phyloP scores from a whole-genome alignment of 1,140 invertebrate species.

The Zaprionus kolodkinae region DNA sequence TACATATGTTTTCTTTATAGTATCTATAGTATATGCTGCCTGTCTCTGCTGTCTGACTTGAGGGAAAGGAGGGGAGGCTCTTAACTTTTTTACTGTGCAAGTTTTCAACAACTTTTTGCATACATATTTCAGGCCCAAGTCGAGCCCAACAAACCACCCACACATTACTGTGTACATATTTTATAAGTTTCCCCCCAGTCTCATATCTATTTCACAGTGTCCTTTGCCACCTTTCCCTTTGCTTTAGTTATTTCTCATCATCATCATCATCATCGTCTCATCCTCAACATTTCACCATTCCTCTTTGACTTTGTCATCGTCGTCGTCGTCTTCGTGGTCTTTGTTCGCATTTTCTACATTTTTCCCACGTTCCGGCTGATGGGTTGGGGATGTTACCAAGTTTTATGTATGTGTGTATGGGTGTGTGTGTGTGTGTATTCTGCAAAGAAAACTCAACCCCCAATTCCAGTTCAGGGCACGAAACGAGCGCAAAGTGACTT shows the following conservation, averaged over 20 bases:
- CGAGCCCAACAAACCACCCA: slow-evolving; percentile 25
- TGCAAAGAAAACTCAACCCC: slow-evolving; percentile 39
- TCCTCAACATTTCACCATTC: slow-evolving; percentile 42
- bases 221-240: slow-evolving; percentile 28
- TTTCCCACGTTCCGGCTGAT: slow-evolving; percentile 56
- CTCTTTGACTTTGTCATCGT: slow-evolving; percentile 35
- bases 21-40: slow-evolving; percentile 15
- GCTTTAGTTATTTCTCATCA: slow-evolving; percentile 64
- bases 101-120: slow-evolving; percentile 75
- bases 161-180: slow-evolving; percentile 72
- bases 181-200: slow-evolving; percentile 53
- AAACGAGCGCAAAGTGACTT: slow-evolving; percentile 49
- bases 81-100: slow-evolving; percentile 55
- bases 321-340: slow-evolving; percentile 24
- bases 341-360: slow-evolving; percentile 60
- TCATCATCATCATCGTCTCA: slow-evolving; percentile 29
- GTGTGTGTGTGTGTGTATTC: not conserved
- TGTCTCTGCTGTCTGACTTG: slow-evolving; percentile 31
- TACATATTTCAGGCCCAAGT: slow-evolving; percentile 63
- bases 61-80: not conserved
- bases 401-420: not conserved
- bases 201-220: slow-evolving; percentile 21
- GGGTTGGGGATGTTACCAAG: slow-evolving; percentile 8
- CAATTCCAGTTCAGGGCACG: slow-evolving; percentile 33
- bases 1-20: not conserved